Conservation (phyloP, 2,797 vertebrate species). For the Hylomyscus alleni region DNA sequence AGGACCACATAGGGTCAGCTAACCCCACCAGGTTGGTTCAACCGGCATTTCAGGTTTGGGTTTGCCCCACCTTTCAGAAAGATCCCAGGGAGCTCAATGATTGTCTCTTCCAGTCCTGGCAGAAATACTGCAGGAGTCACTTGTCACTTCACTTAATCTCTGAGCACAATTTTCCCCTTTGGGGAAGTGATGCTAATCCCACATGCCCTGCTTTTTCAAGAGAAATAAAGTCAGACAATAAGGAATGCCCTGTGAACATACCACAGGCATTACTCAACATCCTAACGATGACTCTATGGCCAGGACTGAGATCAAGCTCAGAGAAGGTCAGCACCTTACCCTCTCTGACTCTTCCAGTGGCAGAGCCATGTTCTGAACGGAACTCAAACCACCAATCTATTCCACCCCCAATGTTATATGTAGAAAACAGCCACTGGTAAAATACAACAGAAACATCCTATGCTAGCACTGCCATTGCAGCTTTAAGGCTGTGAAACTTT, state of each 20-base stretch:
- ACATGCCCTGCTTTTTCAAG: background rate
- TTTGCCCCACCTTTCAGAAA: conserved; percentile 33
- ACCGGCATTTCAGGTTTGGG: background rate
- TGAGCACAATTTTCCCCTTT: background rate
- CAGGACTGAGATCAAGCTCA: background rate
- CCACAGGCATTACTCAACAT: background rate
- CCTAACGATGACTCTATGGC: background rate
- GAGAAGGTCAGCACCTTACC: background rate
- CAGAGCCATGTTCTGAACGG: background rate
- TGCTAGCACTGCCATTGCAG: background rate
- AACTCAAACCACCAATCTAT: background rate
- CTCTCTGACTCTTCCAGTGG: background rate
- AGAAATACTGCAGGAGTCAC: background rate
- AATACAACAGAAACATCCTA: background rate
- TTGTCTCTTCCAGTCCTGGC: conserved; percentile 8
- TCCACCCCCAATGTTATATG: background rate
- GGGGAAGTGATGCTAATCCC: conserved; percentile 8
- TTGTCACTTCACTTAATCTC: background rate
- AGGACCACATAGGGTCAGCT: background rate
- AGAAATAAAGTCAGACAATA: background rate
- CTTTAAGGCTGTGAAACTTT: background rate
- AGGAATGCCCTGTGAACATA: background rate
- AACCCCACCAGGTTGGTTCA: background rate
- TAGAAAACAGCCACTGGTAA: background rate
- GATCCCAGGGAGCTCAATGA: background rate